phyloP scores from a whole-genome alignment of 2,113 vertebrate genomes.

The Pseudopipra pipra region DNA sequence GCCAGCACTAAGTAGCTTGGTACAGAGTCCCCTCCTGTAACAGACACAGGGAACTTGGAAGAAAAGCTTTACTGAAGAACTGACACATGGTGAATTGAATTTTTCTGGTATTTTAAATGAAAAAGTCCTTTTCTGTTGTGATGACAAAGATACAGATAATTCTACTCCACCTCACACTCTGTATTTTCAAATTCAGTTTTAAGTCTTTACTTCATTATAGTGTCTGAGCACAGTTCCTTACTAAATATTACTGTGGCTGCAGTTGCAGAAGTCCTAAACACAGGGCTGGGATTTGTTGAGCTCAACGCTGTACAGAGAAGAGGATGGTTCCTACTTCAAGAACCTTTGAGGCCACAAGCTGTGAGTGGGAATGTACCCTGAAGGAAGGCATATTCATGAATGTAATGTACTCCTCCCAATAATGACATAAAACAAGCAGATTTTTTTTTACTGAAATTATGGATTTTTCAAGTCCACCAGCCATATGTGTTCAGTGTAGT shows the following conservation, averaged over 20 bases:
- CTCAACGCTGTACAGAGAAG: not conserved
- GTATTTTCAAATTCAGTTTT: not conserved
- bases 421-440: not conserved
- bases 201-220: not conserved
- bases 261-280: not conserved
- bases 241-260: not conserved
- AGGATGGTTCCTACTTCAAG: not conserved
- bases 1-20: not conserved
- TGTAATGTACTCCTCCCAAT: not conserved
- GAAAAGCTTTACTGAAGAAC: not conserved
- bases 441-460: not conserved
- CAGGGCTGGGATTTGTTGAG: not conserved
- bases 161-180: not conserved
- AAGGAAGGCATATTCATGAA: not conserved
- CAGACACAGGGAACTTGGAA: not conserved
- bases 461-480: not conserved
- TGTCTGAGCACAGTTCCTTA: not conserved
- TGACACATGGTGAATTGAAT: not conserved
- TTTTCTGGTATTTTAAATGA: not conserved
- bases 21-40: not conserved
- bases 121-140: not conserved
- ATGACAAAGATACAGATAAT: not conserved
- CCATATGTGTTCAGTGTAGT: not conserved
- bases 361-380: not conserved
- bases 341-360: not conserved